These are phyloP conservation scores for Manis crassicaudata DNA, from an alignment of 2,797 vertebrate genomes.

Conservation along the genomic window DNA sequence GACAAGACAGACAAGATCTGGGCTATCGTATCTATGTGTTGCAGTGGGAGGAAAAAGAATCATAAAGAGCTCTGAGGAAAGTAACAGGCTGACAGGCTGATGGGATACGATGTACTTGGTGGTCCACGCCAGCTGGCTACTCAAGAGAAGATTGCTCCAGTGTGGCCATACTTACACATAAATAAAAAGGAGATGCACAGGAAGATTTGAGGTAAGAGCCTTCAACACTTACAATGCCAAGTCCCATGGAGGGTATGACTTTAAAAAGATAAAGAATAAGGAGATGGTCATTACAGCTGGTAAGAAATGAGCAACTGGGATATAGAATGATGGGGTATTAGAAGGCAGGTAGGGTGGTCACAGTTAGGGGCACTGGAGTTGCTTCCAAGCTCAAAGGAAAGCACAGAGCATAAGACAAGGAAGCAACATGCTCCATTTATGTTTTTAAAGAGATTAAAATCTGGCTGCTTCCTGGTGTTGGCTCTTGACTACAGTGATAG, in stretches of 20 bases:
- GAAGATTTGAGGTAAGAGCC: background rate
- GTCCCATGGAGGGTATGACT: background rate
- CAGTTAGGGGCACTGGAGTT: no score
- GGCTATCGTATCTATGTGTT: background rate
- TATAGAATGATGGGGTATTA: no score
- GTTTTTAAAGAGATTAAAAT: background rate
- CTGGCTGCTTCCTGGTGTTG: background rate
- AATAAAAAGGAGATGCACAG: background rate
- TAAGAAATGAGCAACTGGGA: background rate
- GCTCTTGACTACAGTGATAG: background rate
- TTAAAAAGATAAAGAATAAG: background rate
- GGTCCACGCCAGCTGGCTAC: background rate
- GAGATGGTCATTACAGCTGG: no score
- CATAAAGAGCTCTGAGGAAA: background rate
- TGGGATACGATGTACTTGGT: no score
- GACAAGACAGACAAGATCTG: background rate
- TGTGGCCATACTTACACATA: no score
- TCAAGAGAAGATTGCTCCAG: background rate
- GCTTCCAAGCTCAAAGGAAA: background rate
- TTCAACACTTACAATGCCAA: no score
- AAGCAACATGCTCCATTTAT: background rate
- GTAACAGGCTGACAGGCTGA: background rate
- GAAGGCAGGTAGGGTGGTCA: background rate
- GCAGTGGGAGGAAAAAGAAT: background rate
- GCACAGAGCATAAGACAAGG: background rate